A percentile compares a stretch with the other conserved stretches of the same genome.
phyloP scores from a whole-genome alignment of 2,888 invertebrate species.

The Acronicta leporina region DNA sequence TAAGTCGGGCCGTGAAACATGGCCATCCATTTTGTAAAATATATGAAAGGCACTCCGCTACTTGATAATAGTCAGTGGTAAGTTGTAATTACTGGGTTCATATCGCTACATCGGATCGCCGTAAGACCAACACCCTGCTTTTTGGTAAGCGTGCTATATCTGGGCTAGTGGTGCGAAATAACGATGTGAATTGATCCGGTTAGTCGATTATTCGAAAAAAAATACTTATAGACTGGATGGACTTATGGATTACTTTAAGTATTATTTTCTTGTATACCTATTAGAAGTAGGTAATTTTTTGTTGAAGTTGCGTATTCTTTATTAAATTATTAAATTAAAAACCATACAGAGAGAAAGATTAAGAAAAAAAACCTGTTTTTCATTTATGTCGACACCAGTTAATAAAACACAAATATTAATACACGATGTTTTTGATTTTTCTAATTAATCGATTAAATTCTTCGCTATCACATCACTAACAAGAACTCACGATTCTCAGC shows the following conservation, averaged over 20 bases:
- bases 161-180: conserved; percentile 54
- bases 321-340: too few relatives aligned
- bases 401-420: not conserved
- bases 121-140: conserved; percentile 74
- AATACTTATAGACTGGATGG: not conserved
- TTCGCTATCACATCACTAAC: conserved; percentile 45
- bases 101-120: conserved; percentile 80
- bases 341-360: too few relatives aligned
- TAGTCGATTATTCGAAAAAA: conserved; percentile 26
- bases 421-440: not conserved
- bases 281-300: too few relatives aligned
- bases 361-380: too few relatives aligned
- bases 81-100: conserved; percentile 82
- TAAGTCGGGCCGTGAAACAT: conserved; percentile 72
- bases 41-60: conserved; percentile 85
- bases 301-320: not conserved
- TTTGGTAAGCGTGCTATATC: conserved; percentile 67
- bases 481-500: conserved; percentile 47
- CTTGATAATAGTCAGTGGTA: conserved; percentile 87
- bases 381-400: too few relatives aligned
- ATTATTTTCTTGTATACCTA: too few relatives aligned
- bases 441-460: conserved; percentile 15
- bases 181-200: conserved; percentile 25
- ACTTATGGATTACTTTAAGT: too few relatives aligned
- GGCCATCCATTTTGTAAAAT: conserved; percentile 87